Conservation (phyloP, 2,797 vertebrate genomes). For the Cacajao melanocephalus region DNA sequence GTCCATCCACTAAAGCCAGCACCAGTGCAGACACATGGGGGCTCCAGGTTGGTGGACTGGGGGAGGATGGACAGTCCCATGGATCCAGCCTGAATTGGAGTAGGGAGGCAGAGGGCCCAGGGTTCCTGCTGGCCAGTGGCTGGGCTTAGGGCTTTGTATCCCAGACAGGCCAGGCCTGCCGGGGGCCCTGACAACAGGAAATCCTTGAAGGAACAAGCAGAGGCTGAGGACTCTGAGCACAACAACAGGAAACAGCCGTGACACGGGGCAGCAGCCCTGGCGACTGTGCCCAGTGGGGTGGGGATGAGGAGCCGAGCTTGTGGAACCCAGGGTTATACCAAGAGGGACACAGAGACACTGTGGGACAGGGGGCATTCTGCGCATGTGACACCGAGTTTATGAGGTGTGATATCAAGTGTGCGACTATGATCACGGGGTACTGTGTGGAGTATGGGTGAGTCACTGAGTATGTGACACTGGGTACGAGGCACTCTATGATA, state of each 20-base stretch:
- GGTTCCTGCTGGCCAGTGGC: not conserved
- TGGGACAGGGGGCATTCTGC: not conserved
- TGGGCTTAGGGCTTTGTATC: not conserved
- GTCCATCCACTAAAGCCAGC: no score
- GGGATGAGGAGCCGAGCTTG: not conserved
- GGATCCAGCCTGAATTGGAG: not conserved
- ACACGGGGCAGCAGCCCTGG: slow-evolving; percentile 61
- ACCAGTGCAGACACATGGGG: not conserved
- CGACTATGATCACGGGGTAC: not conserved
- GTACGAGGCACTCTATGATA: not conserved
- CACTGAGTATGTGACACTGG: not conserved
- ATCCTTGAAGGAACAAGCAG: slow-evolving; percentile 71
- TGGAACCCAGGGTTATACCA: not conserved
- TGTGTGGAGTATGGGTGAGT: not conserved
- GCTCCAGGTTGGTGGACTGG: not conserved
- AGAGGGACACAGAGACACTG: not conserved
- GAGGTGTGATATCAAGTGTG: not conserved
- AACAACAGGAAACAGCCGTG: slow-evolving; percentile 78
- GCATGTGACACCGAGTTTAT: not conserved
- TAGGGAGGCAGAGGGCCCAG: not conserved
- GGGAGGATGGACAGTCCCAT: not conserved
- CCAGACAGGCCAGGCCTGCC: not conserved
- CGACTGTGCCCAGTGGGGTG: not conserved
- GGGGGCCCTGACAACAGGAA: slow-evolving; percentile 74
- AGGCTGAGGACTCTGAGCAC: slow-evolving; percentile 56